phyloP scores from a whole-genome alignment of 2,797 vertebrate species.

The Clarias fuscus region DNA sequence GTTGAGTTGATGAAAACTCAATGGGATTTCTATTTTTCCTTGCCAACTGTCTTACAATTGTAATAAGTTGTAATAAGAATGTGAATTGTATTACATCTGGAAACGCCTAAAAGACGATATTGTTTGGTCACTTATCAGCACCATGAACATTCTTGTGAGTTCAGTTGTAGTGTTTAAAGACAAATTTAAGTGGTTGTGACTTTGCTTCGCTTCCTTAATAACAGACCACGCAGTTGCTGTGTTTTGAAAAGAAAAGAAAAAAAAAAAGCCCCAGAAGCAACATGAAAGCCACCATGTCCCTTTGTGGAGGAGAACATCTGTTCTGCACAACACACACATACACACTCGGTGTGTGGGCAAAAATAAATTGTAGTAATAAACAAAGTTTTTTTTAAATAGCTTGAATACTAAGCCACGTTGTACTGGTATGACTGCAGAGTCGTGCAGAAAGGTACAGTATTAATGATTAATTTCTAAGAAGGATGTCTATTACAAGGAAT shows the following conservation, averaged over 20 bases:
- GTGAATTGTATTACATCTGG: not conserved
- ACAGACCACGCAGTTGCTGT: slow-evolving; percentile 23
- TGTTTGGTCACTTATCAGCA: slow-evolving; percentile 7
- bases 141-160: not conserved
- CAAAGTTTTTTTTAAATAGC: not conserved
- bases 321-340: slow-evolving; percentile 45
- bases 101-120: not conserved
- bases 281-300: slow-evolving; percentile 40
- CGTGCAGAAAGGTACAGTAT: not conserved
- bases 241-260: not conserved
- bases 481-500: not conserved
- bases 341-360: slow-evolving; percentile 16
- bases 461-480: not conserved
- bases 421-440: not conserved
- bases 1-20: not conserved
- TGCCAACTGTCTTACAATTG: not conserved
- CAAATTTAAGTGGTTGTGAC: not conserved
- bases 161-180: not conserved
- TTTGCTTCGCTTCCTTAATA: slow-evolving; percentile 32
- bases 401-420: not conserved
- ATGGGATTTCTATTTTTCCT: not conserved
- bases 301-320: slow-evolving; percentile 51
- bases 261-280: slow-evolving; percentile 33
- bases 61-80: not conserved
- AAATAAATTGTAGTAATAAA: slow-evolving; percentile 12